A percentile compares a stretch with the other conserved stretches of the same genome.
phyloP scores from a whole-genome alignment of 2,888 invertebrate species.

The Epirrita christyi region DNA sequence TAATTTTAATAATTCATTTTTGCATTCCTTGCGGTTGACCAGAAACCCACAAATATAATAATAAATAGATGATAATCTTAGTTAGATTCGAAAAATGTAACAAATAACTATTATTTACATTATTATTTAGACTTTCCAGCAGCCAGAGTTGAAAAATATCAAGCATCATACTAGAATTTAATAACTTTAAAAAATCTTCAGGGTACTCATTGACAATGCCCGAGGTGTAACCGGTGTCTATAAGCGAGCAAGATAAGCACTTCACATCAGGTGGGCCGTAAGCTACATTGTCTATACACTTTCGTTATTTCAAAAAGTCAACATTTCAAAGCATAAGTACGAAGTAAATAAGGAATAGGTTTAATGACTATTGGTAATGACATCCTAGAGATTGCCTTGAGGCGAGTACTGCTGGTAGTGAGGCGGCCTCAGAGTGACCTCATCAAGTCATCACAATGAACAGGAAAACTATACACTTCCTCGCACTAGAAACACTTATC shows the following conservation, averaged over 20 bases:
- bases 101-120: no score
- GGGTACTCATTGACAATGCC: no score
- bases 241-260: no score
- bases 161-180: neutral
- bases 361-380: conserved; percentile 32
- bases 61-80: no score
- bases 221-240: no score
- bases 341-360: conserved; percentile 8
- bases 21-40: neutral
- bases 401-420: conserved; percentile 35
- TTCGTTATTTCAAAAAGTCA: neutral
- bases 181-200: no score
- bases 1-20: neutral
- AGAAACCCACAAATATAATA: neutral
- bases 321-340: neutral
- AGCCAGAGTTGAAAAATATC: no score
- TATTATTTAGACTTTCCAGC: no score
- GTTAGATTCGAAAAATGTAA: no score
- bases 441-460: conserved; percentile 44
- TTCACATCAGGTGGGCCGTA: no score
- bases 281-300: no score
- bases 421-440: conserved; percentile 46
- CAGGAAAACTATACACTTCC: conserved; percentile 53
- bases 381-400: conserved; percentile 43
- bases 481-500: conserved; percentile 43